Percentiles rank a stretch among this genome's conserved stretches.
phyloP scores from a whole-genome alignment of 2,888 invertebrate genomes.

The Cyrtodaria siliqua region DNA sequence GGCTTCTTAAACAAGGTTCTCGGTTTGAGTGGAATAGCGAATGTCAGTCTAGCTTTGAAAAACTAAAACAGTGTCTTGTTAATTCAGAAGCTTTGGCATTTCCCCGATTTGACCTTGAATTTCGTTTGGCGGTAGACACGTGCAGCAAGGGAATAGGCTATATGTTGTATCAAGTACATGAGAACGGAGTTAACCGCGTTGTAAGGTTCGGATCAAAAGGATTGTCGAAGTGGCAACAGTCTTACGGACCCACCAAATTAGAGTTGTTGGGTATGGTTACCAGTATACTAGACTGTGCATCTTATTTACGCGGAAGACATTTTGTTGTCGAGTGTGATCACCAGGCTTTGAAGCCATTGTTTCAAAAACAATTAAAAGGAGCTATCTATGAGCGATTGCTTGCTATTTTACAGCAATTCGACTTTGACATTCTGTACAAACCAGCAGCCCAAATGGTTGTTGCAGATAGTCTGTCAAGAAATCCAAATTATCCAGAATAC shows the following conservation, averaged over 20 bases:
- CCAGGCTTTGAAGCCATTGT: constrained; percentile 37
- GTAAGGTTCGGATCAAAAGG: constrained; percentile 44
- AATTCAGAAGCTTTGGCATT: constrained; percentile 54
- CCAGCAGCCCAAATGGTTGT: constrained; percentile 36
- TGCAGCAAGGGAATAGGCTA: constrained; percentile 53
- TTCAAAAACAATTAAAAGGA: constrained; percentile 44
- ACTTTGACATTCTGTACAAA: constrained; percentile 42
- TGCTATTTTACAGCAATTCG: constrained; percentile 48
- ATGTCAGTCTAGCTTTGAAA: constrained; percentile 35
- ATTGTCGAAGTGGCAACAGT: constrained; percentile 39
- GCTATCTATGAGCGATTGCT: constrained; percentile 58
- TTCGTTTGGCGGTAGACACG: constrained; percentile 57
- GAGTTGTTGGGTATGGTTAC: constrained; percentile 55
- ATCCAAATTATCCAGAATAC: background rate
- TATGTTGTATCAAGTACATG: constrained; percentile 58
- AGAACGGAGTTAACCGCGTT: constrained; percentile 18
- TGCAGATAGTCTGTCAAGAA: constrained; percentile 22
- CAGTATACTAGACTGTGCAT: constrained; percentile 48
- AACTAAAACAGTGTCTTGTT: constrained; percentile 34
- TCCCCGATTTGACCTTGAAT: constrained; percentile 54
- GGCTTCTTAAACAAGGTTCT: constrained; percentile 34
- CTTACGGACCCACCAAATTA: constrained; percentile 34
- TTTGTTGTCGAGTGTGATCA: constrained; percentile 57
- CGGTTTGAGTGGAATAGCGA: constrained; percentile 36
- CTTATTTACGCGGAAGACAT: constrained; percentile 43